These are phyloP conservation scores for Cynopterus brachyotis DNA, from an alignment of 2,113 vertebrate species.

Conservation along the genomic window DNA sequence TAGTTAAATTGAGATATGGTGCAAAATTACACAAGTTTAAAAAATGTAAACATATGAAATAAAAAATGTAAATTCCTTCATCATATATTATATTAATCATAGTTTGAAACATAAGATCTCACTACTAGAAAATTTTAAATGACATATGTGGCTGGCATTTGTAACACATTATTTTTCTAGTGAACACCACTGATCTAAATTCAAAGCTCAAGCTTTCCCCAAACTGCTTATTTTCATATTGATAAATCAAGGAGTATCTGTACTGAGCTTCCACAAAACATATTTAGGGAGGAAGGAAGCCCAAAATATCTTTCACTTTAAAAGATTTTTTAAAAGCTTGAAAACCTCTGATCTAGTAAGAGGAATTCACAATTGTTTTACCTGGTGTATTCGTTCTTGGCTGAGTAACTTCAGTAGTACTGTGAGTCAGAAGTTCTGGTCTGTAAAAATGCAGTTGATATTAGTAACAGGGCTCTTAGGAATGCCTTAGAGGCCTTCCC, in stretches of 20 bases:
- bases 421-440: slow-evolving; percentile 84
- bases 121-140: not conserved
- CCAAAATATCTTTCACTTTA: not conserved
- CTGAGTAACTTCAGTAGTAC: slow-evolving; percentile 62
- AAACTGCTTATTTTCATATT: no score
- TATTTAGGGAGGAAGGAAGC: not conserved
- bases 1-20: not conserved
- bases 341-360: not conserved
- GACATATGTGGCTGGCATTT: not conserved
- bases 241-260: not conserved
- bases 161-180: not conserved
- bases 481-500: not conserved
- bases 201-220: not conserved
- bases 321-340: not conserved
- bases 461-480: not conserved
- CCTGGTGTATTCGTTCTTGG: slow-evolving; percentile 71
- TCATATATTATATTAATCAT: not conserved
- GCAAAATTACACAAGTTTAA: not conserved
- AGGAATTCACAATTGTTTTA: slow-evolving; percentile 35
- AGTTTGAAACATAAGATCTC: not conserved
- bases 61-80: not conserved
- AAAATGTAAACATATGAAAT: not conserved
- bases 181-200: not conserved
- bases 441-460: slow-evolving; percentile 60
- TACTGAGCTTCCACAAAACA: not conserved